A percentile compares a stretch with the other conserved stretches of the same genome.
Evolutionary conservation across 2,888 invertebrate genomes (phyloP).

Genomic region (Loripinus fragilis): DNA sequence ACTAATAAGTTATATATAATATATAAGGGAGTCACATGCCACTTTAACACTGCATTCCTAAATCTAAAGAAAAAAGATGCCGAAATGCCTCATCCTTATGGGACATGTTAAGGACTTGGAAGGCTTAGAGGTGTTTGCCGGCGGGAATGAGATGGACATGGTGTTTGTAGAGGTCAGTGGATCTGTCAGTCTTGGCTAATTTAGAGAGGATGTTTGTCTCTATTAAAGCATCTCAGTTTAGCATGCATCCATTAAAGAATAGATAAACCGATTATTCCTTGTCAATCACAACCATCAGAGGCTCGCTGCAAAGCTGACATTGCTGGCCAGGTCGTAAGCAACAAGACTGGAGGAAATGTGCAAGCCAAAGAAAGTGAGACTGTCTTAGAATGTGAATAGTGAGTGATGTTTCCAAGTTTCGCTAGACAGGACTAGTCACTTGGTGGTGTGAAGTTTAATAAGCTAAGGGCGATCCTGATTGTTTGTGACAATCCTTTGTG

Average conservation of each 20-base stretch:
- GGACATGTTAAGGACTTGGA: conserved; percentile 3
- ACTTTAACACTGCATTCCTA: not conserved
- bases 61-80: not conserved
- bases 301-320: too few relatives aligned
- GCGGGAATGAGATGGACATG: not conserved
- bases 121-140: not conserved
- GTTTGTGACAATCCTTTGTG: too few relatives aligned
- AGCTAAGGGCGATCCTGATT: too few relatives aligned
- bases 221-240: not conserved
- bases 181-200: too few relatives aligned
- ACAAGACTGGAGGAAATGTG: too few relatives aligned
- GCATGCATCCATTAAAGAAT: conserved; percentile 3
- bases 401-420: too few relatives aligned
- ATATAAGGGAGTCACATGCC: not conserved
- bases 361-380: too few relatives aligned
- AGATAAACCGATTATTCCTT: conserved; percentile 5
- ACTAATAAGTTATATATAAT: too few relatives aligned
- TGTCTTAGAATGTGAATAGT: too few relatives aligned
- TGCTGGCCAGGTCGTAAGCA: too few relatives aligned
- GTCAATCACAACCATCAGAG: not conserved
- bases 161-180: not conserved
- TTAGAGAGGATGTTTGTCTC: conserved; percentile 1
- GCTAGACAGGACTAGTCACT: too few relatives aligned
- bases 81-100: conserved; percentile 6
- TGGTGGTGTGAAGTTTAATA: too few relatives aligned